Evolutionary conservation across 2,888 invertebrate genomes (phyloP), one percentile per base, ranked within the genome.

Genomic region (Drosophila yooni): DNA sequence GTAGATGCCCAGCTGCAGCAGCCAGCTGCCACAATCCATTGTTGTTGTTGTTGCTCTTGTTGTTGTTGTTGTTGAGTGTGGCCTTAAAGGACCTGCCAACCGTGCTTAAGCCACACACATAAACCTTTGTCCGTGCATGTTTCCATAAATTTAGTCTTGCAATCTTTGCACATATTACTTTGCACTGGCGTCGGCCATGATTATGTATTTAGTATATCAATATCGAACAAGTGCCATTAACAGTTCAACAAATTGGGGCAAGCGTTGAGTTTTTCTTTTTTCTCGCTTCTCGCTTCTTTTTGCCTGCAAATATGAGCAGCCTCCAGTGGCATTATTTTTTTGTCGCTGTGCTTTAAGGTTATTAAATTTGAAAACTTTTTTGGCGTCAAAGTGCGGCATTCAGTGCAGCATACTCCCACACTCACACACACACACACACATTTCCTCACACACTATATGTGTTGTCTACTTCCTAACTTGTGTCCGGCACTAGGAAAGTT

Each of bases 351-450:
- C 87, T 88, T 82, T 79, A 82, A 85, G 77, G 82, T 83, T 83
- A 90, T 89, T 88, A 83, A 90, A 90, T 88, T 90, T 81, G 76
- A 84, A 90, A 89, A 89, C 70, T 89, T 89, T 90, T 76, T 81
- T 79, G 81, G 83, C 85, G 85, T 79, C 88, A 81, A 74, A 76
- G 78, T 70, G 63, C 52, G 75, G 33, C 67, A 66, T 56, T 61
- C 77, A 74, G 38, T 60, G 52, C 60, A 53, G 34, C 54, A 57
- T 4, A 43, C 62, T 13, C 63, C n/a, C 57, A 57, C 66, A 40
- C 46, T 66, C 48, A 38, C 56, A 33, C 46, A 56, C 25, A 53
- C 43, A 52, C 34, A 36, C 27, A 29, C 33, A 46, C 21, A 40
- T 13, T 29, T 0, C 46, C 53, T 27, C 43, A 2, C 43, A 13